Base-by-base conservation (phyloP, 2,888 invertebrate species). In the Helleia helle region DNA sequence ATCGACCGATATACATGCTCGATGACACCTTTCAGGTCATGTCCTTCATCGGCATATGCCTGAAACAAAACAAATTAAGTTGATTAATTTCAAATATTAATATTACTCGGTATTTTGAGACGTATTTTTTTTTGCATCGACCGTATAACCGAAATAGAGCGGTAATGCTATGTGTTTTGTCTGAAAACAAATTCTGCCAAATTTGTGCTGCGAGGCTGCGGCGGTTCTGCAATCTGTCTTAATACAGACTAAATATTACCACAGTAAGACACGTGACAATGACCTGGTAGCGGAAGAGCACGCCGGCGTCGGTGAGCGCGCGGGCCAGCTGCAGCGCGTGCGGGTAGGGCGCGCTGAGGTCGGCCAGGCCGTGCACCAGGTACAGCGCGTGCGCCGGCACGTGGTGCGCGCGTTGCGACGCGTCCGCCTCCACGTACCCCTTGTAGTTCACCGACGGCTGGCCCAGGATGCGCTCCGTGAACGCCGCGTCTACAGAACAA, bases 1-100 rank as follows among this genome's bases (percentile, higher is more conserved):
- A 96, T 95, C 57, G 95, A 95, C 63, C 92, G 89, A 81, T 96
- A 96, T 55, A 95, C 91, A 85, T 97, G 96, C 71, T 94, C 94
- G 61, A 94, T 89, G 49, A 95, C 95, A 43, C 95, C 95, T 54
- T 87, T 85, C 48, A 96, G 83, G 56, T 92, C 90, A 76, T 96
- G 96, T 47, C 94, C 94, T 81, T 96, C 95, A 71, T 96, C 95
- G 38, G 96, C 94, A 71, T 97, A 97, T 53, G 94, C 93, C 96
- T 96, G 86, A 12, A 86, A 84, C 3, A 2, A 25, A 26, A 31
- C 4, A 6, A 14, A 24, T 43, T n/a, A n/a, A n/a, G n/a, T n/a
- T n/a, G n/a, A n/a, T n/a, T n/a, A n/a, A n/a, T n/a, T n/a, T n/a
- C n/a, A n/a, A n/a, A n/a, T n/a, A n/a, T n/a, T n/a, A n/a, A n/a